Conservation (phyloP, 2,888 invertebrate genomes). For the Lochmaea capreae region DNA sequence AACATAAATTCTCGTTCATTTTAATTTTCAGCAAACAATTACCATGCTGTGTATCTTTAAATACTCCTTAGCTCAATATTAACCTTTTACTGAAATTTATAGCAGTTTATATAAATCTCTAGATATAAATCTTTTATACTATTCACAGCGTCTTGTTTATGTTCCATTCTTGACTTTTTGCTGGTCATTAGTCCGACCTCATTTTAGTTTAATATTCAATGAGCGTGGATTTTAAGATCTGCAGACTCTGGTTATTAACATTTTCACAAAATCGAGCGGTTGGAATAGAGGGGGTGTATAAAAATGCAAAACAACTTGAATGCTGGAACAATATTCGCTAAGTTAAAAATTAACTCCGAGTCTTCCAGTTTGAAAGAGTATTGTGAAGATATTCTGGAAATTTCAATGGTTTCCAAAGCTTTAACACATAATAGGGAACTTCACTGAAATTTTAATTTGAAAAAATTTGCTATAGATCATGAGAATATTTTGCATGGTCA, state of each 20-base stretch:
- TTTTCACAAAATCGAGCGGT: neutral
- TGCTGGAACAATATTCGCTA: neutral
- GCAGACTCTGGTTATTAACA: neutral
- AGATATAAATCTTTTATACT: neutral
- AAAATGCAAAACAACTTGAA: neutral
- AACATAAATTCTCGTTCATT: too few relatives aligned
- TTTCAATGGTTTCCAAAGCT: too few relatives aligned
- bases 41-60: neutral
- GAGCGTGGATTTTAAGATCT: neutral
- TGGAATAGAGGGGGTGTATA: neutral
- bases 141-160: neutral
- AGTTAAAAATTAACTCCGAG: neutral
- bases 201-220: constrained; percentile 3
- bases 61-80: neutral
- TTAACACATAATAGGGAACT: too few relatives aligned
- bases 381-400: neutral
- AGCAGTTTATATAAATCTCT: neutral
- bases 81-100: neutral
- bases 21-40: too few relatives aligned
- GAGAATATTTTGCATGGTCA: too few relatives aligned
- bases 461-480: too few relatives aligned
- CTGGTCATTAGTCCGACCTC: neutral
- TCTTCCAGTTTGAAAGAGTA: neutral
- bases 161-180: neutral
- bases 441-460: too few relatives aligned